A percentile compares a stretch with the other conserved stretches of the same genome.
These are phyloP conservation scores for Eira barbara DNA, from an alignment of 2,113 vertebrate genomes.

Conservation along the genomic window DNA sequence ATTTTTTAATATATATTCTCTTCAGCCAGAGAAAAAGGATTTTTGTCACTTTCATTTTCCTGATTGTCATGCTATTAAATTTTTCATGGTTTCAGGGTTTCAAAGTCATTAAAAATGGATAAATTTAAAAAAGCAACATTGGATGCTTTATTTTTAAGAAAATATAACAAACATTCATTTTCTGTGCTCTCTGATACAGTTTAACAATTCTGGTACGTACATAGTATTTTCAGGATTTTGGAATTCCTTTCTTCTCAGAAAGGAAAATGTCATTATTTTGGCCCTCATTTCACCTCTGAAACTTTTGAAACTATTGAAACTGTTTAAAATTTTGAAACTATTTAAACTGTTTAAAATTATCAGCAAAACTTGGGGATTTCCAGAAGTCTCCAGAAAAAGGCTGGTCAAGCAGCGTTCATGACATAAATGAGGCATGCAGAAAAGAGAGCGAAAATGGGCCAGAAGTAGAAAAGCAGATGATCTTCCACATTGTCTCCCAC, in stretches of 20 bases:
- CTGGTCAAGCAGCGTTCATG: neutral
- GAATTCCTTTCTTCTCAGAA: neutral
- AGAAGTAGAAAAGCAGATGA: neutral
- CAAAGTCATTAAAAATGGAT: neutral
- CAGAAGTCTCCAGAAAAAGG: neutral
- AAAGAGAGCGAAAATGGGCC: neutral
- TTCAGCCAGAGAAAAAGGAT: neutral
- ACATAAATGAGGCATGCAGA: neutral
- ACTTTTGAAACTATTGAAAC: neutral
- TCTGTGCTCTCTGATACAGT: neutral
- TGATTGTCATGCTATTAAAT: neutral
- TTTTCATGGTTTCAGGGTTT: neutral
- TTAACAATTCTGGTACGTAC: neutral
- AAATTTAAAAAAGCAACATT: too few species aligned
- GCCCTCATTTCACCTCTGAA: neutral
- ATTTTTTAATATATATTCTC: neutral
- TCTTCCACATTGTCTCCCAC: neutral
- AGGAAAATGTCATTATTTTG: slow-evolving; percentile 9
- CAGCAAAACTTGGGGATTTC: neutral
- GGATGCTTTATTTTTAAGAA: neutral
- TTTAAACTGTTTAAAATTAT: slow-evolving; percentile 27
- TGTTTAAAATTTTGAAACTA: slow-evolving; percentile 5
- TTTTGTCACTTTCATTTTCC: neutral
- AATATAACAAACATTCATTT: neutral
- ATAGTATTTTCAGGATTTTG: neutral